phyloP scores from a whole-genome alignment of 2,797 vertebrate genomes.

The Acomys russatus region DNA sequence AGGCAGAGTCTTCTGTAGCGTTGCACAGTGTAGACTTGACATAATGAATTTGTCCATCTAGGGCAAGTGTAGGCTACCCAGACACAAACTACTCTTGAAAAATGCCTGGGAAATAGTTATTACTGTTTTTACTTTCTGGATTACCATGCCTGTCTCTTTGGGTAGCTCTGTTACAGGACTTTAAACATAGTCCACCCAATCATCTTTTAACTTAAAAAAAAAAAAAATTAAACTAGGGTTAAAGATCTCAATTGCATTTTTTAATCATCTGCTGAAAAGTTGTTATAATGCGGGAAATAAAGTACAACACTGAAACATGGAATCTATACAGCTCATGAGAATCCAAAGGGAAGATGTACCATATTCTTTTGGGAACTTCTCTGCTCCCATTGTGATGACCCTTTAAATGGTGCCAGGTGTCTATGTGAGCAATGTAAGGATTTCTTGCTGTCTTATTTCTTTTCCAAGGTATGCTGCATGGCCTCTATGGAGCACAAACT shows the following conservation, averaged over 20 bases:
- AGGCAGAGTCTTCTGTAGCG: not conserved
- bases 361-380: not conserved
- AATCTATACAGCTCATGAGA: not conserved
- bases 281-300: not conserved
- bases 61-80: not conserved
- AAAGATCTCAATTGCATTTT: conserved; percentile 28
- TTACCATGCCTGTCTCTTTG: not conserved
- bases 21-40: not conserved
- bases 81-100: not conserved
- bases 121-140: not conserved
- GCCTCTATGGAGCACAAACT: not conserved
- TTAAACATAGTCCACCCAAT: not conserved
- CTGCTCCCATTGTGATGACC: too few species aligned
- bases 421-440: not conserved
- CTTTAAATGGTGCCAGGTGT: too few species aligned
- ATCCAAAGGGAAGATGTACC: not conserved
- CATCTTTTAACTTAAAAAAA: not conserved
- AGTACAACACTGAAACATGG: not conserved
- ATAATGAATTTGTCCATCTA: not conserved
- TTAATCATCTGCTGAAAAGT: not conserved
- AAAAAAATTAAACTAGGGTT: not conserved
- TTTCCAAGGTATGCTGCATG: not conserved
- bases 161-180: not conserved
- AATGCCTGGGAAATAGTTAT: not conserved
- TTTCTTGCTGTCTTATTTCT: not conserved